Conservation (phyloP, 2,888 invertebrate genomes). For the Cosmia trapezina region DNA sequence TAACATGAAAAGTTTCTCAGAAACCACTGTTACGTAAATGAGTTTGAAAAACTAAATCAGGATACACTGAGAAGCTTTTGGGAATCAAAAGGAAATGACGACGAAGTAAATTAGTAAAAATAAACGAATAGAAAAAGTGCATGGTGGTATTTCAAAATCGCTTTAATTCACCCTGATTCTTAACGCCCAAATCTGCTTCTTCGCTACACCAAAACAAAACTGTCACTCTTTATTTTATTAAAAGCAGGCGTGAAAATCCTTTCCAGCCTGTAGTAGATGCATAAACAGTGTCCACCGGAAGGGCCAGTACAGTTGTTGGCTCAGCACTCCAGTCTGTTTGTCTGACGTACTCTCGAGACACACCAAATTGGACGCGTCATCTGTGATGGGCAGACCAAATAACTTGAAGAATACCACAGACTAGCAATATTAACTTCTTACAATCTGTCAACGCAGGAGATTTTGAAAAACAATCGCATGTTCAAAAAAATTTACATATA, state of each 20-base stretch:
- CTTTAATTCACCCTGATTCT: neutral
- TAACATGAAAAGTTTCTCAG: neutral
- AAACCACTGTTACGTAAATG: neutral
- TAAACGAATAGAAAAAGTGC: neutral
- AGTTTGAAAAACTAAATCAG: neutral
- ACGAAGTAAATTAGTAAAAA: neutral
- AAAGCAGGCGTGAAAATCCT: conserved; percentile 33
- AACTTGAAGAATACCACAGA: neutral
- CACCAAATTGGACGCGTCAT: conserved; percentile 51
- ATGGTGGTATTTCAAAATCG: neutral
- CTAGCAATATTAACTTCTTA: neutral
- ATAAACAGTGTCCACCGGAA: conserved; percentile 57
- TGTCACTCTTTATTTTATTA: neutral
- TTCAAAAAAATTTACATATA: neutral
- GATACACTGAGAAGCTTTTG: neutral
- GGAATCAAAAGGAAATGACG: neutral
- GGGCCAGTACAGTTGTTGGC: conserved; percentile 56
- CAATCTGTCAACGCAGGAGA: neutral
- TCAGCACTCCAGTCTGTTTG: conserved; percentile 70
- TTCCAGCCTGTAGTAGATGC: conserved; percentile 12
- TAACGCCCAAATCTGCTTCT: neutral
- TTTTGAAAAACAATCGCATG: neutral
- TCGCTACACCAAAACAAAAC: neutral
- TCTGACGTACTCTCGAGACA: conserved; percentile 62
- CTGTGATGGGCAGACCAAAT: neutral